A percentile compares a stretch with the other conserved stretches of the same genome.
phyloP scores from a whole-genome alignment of 2,113 vertebrate species.

The Seriola dumerili region DNA sequence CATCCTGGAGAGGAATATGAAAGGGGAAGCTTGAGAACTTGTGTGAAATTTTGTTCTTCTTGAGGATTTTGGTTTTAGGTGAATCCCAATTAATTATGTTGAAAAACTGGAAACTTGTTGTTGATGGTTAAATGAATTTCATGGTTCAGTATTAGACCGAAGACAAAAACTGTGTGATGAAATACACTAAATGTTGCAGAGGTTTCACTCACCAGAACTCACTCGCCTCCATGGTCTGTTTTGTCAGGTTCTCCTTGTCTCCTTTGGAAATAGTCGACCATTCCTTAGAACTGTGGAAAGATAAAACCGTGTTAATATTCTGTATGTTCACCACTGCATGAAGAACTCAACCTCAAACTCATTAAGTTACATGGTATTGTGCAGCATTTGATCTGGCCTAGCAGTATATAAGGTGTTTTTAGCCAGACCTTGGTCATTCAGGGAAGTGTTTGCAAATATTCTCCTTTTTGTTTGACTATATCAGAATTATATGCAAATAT shows the following conservation, averaged over 20 bases:
- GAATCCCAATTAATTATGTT: neutral
- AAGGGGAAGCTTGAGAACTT: neutral
- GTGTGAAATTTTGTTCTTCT: neutral
- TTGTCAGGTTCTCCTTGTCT: constrained; percentile 90
- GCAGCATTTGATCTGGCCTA: neutral
- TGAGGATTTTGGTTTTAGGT: neutral
- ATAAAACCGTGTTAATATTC: neutral
- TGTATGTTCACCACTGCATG: neutral
- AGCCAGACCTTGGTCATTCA: neutral
- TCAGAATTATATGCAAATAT: neutral
- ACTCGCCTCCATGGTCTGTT: constrained; percentile 89
- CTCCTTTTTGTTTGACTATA: no score
- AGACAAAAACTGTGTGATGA: neutral
- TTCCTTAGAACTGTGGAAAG: constrained; percentile 86
- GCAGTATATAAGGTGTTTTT: no score
- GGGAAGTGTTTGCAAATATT: no score
- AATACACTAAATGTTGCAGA: no score
- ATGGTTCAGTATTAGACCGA: no score
- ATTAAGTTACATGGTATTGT: neutral
- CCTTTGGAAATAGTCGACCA: constrained; percentile 89
- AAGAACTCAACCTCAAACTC: neutral
- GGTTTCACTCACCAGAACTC: constrained; percentile 93
- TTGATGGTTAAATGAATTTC: neutral
- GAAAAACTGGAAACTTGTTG: neutral
- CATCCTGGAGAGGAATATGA: constrained; percentile 86